Evolutionary conservation across 2,797 vertebrate genomes (phyloP).

Genomic region (Chaetodon trifasciatus): DNA sequence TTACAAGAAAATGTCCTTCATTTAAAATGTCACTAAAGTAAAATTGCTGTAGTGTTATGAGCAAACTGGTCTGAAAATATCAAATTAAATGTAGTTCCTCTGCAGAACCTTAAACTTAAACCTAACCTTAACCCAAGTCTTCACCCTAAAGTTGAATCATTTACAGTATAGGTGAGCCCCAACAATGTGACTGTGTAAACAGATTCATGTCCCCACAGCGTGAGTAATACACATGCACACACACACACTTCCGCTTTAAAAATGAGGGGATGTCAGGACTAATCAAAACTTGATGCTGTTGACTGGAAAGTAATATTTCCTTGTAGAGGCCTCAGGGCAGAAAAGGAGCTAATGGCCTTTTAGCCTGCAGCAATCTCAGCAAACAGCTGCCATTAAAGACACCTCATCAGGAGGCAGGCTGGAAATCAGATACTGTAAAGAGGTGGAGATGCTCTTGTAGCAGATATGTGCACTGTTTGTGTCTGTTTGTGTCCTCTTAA

Average conservation of each 20-base stretch:
- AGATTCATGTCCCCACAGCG: constrained; percentile 11
- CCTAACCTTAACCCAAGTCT: too few species aligned
- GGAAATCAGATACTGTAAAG: constrained; percentile 12
- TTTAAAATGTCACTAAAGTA: too few species aligned
- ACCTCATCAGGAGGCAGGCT: constrained; percentile 16
- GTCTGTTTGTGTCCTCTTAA: neutral
- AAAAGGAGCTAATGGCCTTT: constrained; percentile 56
- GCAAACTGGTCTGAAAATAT: too few species aligned
- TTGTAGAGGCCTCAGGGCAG: constrained; percentile 29
- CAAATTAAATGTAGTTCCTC: too few species aligned
- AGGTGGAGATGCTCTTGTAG: neutral
- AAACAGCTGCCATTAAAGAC: constrained; percentile 36
- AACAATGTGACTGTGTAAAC: neutral
- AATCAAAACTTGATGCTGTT: constrained; percentile 63
- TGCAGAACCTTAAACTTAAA: too few species aligned
- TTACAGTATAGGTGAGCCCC: too few species aligned
- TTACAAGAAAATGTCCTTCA: too few species aligned
- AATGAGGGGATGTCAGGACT: constrained; percentile 37
- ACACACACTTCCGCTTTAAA: constrained; percentile 20
- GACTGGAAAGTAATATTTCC: constrained; percentile 65
- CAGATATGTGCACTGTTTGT: neutral
- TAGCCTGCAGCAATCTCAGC: constrained; percentile 41
- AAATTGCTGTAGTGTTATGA: too few species aligned
- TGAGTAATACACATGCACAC: constrained; percentile 10
- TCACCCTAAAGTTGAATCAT: too few species aligned